Conservation (phyloP, 2,113 vertebrate species). For the Erpornis zantholeuca region DNA sequence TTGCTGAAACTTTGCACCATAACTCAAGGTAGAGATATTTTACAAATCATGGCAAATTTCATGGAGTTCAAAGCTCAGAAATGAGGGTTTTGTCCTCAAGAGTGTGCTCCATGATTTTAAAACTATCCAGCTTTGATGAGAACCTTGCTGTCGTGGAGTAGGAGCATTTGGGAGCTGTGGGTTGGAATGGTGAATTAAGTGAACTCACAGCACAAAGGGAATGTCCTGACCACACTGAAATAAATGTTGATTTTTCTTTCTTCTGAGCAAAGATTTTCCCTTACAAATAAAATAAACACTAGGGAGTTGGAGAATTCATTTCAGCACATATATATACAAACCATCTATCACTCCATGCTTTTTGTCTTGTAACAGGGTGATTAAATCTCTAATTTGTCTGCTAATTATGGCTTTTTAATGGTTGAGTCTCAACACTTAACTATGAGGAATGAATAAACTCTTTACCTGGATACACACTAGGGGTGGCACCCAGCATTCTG, state of each 20-base stretch:
- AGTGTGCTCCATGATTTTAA: neutral
- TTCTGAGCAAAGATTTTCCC: neutral
- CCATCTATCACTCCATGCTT: neutral
- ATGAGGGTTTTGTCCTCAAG: neutral
- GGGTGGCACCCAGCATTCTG: rapidly evolving
- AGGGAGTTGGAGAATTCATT: neutral
- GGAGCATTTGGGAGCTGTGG: neutral
- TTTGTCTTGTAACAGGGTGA: neutral
- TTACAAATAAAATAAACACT: neutral
- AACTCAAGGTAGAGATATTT: neutral
- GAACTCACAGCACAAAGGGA: neutral
- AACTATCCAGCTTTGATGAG: neutral
- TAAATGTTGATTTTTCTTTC: neutral
- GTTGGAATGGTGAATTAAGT: neutral
- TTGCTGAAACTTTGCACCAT: neutral
- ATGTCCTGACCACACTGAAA: neutral
- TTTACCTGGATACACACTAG: neutral
- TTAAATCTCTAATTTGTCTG: neutral
- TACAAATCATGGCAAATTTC: neutral
- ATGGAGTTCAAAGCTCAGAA: neutral
- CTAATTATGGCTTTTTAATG: neutral
- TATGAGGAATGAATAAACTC: neutral
- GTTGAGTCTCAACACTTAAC: neutral
- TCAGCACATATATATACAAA: neutral
- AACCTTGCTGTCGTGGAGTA: neutral